Percentiles rank a stretch among this genome's conserved stretches.
phyloP scores from a whole-genome alignment of 1,140 invertebrate species.

The Ceratina australensis region DNA sequence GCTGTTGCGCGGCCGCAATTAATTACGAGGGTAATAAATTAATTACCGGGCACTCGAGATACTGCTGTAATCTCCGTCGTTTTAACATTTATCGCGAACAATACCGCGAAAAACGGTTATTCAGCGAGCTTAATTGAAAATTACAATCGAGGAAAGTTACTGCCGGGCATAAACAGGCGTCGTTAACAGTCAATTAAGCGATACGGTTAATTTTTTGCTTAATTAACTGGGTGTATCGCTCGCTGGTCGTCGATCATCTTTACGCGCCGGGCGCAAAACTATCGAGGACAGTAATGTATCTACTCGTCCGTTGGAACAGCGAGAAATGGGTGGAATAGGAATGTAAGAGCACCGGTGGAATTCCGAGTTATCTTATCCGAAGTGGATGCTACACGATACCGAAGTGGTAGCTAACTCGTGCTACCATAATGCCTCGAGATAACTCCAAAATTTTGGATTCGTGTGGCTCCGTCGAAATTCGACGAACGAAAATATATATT shows the following conservation, averaged over 20 bases:
- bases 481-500: too few relatives aligned
- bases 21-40: conserved; percentile 32
- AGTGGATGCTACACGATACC: conserved; percentile 60
- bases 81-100: neutral
- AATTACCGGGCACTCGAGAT: neutral
- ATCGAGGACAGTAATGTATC: conserved; percentile 49
- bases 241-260: neutral
- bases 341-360: conserved; percentile 52
- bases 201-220: neutral
- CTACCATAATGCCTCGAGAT: conserved; percentile 52
- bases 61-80: neutral
- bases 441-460: conserved; percentile 62
- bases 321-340: conserved; percentile 44
- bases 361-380: conserved; percentile 68
- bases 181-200: too few relatives aligned
- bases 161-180: neutral
- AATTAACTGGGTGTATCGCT: neutral
- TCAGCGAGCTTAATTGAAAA: neutral
- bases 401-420: conserved; percentile 56
- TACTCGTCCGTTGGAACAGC: conserved; percentile 19
- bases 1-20: conserved; percentile 13
- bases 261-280: neutral
- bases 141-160: neutral
- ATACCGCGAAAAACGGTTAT: neutral
- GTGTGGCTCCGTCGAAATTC: neutral